phyloP scores from a whole-genome alignment of 2,888 invertebrate species.

The Clistopyga incitator region DNA sequence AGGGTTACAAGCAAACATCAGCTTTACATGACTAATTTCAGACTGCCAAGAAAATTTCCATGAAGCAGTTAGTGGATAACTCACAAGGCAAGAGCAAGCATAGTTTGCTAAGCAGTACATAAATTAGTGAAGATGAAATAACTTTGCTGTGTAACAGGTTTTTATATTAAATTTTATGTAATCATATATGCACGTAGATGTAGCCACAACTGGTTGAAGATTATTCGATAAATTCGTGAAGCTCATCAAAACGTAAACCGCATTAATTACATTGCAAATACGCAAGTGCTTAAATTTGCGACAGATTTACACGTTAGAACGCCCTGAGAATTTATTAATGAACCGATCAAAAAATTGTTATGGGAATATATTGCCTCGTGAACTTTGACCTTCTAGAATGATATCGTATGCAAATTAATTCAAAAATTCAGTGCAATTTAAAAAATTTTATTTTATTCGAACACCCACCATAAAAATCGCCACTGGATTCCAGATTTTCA shows the following conservation, averaged over 20 bases:
- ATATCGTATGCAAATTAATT: neutral
- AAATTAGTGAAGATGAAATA: slow-evolving; percentile 55
- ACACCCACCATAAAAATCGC: neutral
- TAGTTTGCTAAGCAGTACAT: slow-evolving; percentile 58
- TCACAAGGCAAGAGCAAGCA: slow-evolving; percentile 47
- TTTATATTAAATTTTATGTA: slow-evolving; percentile 12
- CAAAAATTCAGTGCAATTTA: neutral
- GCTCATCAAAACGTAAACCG: slow-evolving; percentile 40
- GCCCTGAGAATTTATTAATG: slow-evolving; percentile 6
- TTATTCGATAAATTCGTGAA: slow-evolving; percentile 27
- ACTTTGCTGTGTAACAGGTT: slow-evolving; percentile 41
- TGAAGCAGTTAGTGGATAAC: slow-evolving; percentile 33
- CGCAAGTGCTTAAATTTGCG: slow-evolving; percentile 20
- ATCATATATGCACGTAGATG: slow-evolving; percentile 1
- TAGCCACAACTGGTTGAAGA: slow-evolving; percentile 1
- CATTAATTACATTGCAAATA: slow-evolving; percentile 25
- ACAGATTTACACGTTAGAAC: slow-evolving; percentile 3
- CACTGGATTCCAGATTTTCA: neutral
- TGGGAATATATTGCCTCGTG: neutral
- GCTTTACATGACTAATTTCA: neutral
- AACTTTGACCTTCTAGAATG: slow-evolving; percentile 1
- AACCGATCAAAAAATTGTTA: neutral
- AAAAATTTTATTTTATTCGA: neutral
- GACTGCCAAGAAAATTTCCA: neutral
- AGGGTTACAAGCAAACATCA: neutral